Conservation (phyloP, 2,113 vertebrate species). For the Hydropotes inermis region DNA sequence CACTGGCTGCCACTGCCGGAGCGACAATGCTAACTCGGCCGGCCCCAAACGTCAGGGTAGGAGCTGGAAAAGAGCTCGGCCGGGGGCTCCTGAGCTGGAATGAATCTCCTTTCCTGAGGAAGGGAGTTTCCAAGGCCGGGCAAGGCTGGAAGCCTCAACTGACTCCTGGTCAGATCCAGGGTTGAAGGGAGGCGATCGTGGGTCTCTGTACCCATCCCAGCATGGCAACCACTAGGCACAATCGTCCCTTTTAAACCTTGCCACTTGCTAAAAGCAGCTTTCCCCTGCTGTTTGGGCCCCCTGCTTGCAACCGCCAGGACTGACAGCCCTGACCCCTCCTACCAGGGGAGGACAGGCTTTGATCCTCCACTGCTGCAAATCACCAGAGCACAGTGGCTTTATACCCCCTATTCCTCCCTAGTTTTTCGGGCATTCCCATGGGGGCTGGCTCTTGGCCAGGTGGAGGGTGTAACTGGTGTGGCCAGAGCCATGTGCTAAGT, state of each 20-base stretch:
- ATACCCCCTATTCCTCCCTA: neutral
- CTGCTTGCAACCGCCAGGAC: neutral
- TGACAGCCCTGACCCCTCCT: slow-evolving; percentile 5
- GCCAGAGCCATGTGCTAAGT: neutral
- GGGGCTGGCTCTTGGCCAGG: neutral
- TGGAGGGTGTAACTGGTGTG: neutral
- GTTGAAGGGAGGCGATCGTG: neutral
- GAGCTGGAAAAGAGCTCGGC: slow-evolving; percentile 3
- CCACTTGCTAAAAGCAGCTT: slow-evolving; percentile 14
- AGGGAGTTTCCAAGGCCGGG: slow-evolving; percentile 15
- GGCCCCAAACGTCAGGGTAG: slow-evolving; percentile 32
- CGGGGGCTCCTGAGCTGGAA: slow-evolving; percentile 14
- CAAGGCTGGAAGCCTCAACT: neutral
- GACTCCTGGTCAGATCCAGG: neutral
- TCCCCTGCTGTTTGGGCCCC: neutral
- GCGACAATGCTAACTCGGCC: slow-evolving; percentile 36
- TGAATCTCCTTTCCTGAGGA: slow-evolving; percentile 27
- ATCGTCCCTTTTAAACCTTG: slow-evolving; percentile 19
- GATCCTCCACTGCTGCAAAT: slow-evolving; percentile 28
- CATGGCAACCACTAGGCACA: neutral
- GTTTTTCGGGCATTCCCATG: neutral
- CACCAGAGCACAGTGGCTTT: neutral
- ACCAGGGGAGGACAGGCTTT: slow-evolving; percentile 28
- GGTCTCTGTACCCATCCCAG: neutral
- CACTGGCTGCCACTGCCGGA: slow-evolving; percentile 48